These are phyloP conservation scores for Nettapus auritus DNA, from an alignment of 2,113 vertebrate genomes.

Conservation along the genomic window DNA sequence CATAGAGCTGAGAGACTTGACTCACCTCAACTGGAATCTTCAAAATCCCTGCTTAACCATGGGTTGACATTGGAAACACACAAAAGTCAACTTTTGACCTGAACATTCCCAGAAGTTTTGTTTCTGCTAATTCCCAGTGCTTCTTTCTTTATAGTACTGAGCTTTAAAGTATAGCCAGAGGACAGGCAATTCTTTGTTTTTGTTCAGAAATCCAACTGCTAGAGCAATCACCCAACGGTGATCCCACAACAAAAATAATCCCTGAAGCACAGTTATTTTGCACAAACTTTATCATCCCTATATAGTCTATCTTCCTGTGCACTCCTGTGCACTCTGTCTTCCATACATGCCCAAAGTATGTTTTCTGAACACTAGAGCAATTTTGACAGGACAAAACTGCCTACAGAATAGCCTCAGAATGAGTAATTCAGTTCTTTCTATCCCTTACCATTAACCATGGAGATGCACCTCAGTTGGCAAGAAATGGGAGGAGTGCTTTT, in stretches of 20 bases:
- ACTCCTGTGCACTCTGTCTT: no score
- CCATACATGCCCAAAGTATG: neutral
- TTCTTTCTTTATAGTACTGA: neutral
- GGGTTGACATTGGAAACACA: neutral
- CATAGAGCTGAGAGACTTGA: neutral
- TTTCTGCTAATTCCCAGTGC: neutral
- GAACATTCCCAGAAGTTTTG: neutral
- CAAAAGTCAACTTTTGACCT: neutral
- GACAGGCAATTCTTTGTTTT: neutral
- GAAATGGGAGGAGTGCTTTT: neutral
- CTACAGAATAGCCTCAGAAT: neutral
- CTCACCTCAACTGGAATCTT: neutral
- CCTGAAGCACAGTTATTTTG: neutral
- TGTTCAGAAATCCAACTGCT: neutral
- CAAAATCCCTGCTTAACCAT: neutral
- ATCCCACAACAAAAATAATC: neutral
- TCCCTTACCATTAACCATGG: neutral
- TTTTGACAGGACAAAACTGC: neutral
- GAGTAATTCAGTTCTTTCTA: neutral
- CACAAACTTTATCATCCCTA: neutral
- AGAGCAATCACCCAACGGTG: fast-evolving
- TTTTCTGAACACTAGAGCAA: neutral
- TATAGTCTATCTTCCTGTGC: neutral
- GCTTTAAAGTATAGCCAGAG: neutral
- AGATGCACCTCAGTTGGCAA: neutral